A percentile compares a stretch with the other conserved stretches of the same genome.
These are phyloP conservation scores for Sylvietta virens DNA, from an alignment of 2,113 vertebrate species.

Conservation along the genomic window DNA sequence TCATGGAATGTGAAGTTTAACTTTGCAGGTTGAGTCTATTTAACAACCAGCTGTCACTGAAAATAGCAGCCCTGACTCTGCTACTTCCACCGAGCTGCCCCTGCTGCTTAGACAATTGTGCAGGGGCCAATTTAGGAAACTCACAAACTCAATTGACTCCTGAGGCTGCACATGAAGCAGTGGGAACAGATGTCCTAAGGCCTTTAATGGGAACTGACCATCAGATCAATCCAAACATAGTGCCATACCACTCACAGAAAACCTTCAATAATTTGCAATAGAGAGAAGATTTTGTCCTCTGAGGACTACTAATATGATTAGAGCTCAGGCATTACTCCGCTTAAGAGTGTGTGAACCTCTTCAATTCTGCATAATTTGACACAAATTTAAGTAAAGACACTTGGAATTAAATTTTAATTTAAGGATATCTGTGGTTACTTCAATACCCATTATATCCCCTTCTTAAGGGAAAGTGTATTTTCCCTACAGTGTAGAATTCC, in stretches of 20 bases:
- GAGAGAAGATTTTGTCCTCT: neutral
- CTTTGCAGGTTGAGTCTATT: neutral
- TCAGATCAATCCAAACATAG: neutral
- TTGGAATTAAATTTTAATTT: neutral
- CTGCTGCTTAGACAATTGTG: neutral
- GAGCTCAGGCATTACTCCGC: neutral
- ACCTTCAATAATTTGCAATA: neutral
- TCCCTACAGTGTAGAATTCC: neutral
- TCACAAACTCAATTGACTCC: neutral
- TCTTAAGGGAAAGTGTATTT: neutral
- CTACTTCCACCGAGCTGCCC: neutral
- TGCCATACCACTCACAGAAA: neutral
- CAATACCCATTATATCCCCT: neutral
- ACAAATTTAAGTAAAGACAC: neutral
- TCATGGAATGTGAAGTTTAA: neutral
- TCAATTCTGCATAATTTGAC: neutral
- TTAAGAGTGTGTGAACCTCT: neutral
- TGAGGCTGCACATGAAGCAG: neutral
- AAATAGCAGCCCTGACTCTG: neutral
- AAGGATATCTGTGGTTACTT: neutral
- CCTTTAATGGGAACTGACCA: neutral
- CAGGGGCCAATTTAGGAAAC: neutral
- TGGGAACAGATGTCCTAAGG: neutral
- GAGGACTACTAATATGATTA: neutral
- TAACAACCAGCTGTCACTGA: neutral